phyloP scores from a whole-genome alignment of 2,113 vertebrate species.

The Vulpes lagopus region DNA sequence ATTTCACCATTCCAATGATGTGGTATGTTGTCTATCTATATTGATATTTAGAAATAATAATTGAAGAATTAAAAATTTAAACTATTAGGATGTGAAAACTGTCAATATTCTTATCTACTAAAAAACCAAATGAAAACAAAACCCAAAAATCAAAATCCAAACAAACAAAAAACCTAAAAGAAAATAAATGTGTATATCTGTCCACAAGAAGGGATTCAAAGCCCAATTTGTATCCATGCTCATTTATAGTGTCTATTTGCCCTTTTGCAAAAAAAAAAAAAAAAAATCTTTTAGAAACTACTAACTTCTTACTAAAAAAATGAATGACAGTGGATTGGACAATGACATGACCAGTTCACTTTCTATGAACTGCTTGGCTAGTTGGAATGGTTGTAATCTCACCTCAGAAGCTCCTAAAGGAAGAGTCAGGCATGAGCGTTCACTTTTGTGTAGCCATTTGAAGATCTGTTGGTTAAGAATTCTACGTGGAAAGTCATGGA shows the following conservation, averaged over 20 bases:
- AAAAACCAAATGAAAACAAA: neutral
- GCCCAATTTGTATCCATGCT: neutral
- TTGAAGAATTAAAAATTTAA: neutral
- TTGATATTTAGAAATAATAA: neutral
- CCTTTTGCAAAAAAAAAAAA: neutral
- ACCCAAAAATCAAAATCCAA: neutral
- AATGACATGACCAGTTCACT: neutral
- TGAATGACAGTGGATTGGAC: neutral
- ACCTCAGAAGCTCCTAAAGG: too few relatives aligned
- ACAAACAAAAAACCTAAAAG: neutral
- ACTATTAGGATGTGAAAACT: neutral
- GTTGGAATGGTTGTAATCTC: neutral
- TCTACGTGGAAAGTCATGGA: neutral
- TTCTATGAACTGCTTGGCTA: neutral
- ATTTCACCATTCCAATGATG: slow-evolving; percentile 13
- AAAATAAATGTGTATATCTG: neutral
- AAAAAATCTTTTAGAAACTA: neutral
- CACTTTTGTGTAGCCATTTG: neutral
- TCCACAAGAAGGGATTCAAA: neutral
- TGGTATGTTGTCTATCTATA: neutral
- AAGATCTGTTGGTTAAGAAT: neutral
- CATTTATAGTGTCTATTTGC: neutral
- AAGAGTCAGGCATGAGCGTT: neutral
- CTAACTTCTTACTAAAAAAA: neutral
- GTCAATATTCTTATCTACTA: neutral